These are phyloP conservation scores for Littorina saxatilis DNA, from an alignment of 1,140 invertebrate species.

Conservation along the genomic window DNA sequence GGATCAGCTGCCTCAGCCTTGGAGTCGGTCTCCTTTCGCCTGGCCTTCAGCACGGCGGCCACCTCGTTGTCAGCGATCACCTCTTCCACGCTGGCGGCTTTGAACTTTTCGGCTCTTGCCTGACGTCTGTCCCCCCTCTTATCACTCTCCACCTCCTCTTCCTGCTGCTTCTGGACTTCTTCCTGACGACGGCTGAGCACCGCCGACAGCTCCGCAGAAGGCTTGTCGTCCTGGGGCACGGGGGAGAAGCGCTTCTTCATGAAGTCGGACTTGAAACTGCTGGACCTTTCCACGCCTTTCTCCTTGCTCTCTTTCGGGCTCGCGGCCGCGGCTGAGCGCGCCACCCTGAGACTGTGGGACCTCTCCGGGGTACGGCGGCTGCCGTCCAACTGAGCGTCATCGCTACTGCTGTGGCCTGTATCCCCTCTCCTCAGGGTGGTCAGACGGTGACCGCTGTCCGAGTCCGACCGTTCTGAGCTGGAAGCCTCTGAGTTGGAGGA, in stretches of 20 bases:
- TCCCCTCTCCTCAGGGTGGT: constrained; percentile 14
- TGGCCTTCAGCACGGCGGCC: constrained; percentile 34
- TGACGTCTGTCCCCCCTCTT: neutral
- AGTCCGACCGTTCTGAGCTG: constrained; percentile 44
- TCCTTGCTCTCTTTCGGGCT: neutral
- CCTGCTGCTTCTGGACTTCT: constrained; percentile 6
- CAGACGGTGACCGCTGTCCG: neutral
- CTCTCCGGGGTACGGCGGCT: constrained; percentile 40
- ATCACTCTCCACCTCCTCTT: neutral
- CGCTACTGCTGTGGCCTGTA: constrained; percentile 36
- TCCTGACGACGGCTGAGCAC: constrained; percentile 23
- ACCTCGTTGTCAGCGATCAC: constrained; percentile 41
- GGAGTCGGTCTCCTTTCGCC: constrained; percentile 38
- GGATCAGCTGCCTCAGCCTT: neutral
- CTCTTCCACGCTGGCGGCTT: constrained; percentile 33
- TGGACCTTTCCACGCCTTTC: constrained; percentile 19
- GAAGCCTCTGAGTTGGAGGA: constrained; percentile 48
- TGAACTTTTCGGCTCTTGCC: constrained; percentile 2
- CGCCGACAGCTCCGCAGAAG: constrained; percentile 26
- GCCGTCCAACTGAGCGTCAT: constrained; percentile 28
- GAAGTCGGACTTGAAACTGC: constrained; percentile 48
- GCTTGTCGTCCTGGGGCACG: neutral
- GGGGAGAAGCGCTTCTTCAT: constrained; percentile 35
- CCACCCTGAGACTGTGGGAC: constrained; percentile 40
- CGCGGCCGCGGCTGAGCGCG: neutral